phyloP scores from a whole-genome alignment of 2,113 vertebrate genomes.

The Alexandromys fortis region DNA sequence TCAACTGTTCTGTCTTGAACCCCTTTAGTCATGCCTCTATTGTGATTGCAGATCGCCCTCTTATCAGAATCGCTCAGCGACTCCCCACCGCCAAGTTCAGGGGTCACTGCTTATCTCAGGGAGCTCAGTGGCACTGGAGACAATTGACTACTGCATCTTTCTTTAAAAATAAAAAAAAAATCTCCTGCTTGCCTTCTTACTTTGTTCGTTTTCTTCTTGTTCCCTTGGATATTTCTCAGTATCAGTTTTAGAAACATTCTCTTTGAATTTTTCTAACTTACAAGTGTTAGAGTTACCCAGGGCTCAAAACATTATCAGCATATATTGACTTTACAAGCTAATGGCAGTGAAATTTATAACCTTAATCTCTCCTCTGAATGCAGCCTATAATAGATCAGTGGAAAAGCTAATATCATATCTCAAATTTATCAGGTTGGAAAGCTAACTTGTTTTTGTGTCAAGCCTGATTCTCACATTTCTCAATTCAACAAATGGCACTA shows the following conservation, averaged over 20 bases:
- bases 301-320: neutral
- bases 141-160: neutral
- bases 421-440: neutral
- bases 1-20: neutral
- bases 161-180: neutral
- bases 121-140: neutral
- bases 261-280: neutral
- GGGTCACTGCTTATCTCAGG: neutral
- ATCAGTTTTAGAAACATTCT: neutral
- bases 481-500: neutral
- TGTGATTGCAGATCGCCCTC: neutral
- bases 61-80: neutral
- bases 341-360: neutral
- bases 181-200: neutral
- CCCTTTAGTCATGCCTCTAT: neutral
- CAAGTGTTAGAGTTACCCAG: neutral
- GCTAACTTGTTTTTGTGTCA: slow-evolving; percentile 42
- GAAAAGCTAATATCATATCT: neutral
- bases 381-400: neutral
- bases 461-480: neutral
- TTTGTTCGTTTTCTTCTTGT: neutral
- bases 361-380: neutral
- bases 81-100: neutral
- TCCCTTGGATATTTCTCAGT: neutral
- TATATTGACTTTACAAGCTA: neutral